Base-by-base conservation (phyloP, 2,797 vertebrate genomes). In the Melanotaenia maccullochi region DNA sequence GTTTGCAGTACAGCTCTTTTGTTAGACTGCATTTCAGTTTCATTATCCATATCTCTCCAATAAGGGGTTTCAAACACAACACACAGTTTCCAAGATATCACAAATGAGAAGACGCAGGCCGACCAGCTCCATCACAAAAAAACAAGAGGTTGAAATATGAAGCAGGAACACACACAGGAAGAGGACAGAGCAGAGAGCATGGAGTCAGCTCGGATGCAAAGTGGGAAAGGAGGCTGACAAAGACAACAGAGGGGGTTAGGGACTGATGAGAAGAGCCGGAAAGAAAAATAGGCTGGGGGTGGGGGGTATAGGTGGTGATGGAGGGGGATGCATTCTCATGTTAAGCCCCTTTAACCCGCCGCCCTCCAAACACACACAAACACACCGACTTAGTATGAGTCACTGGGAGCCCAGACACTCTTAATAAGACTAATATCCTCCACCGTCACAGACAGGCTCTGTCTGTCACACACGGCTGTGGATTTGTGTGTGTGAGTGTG, bases 341-440 rank as follows among this genome's bases (percentile, higher is more conserved):
- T 78, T 87, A 90, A 85, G 73, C 83, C 57, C 68, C 76, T 91
- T 82, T 84, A 85, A 83, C 84, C 82, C 75, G 74, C 68, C 25
- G 49, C 68, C 69, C 66, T 78, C 61, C 76, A 82, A 81, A 82
- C 60, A 80, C 72, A 81, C 66, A 2, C 74, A 86, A 66, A 78
- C 75, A 79, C 71, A 64, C 60, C 47, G 71, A 81, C 68, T 67
- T 63, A 68, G 67, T 51, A 72, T 82, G 82, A 87, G 76, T 88
- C 86, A 87, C 65, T 72, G 42, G 5, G 71, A 85, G 76, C 47
- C 70, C 83, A 88, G 85, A 87, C 88, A 80, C 79, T 81, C 76
- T 65, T 85, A 82, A 86, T 90, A 86, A 83, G 81, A 73, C 85
- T 86, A 81, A 90, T 87, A 89, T 87, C 87, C 71, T 81, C 81